Percentiles rank a stretch among this genome's conserved stretches.
phyloP scores from a whole-genome alignment of 2,113 vertebrate genomes.

The Holacanthus passer region DNA sequence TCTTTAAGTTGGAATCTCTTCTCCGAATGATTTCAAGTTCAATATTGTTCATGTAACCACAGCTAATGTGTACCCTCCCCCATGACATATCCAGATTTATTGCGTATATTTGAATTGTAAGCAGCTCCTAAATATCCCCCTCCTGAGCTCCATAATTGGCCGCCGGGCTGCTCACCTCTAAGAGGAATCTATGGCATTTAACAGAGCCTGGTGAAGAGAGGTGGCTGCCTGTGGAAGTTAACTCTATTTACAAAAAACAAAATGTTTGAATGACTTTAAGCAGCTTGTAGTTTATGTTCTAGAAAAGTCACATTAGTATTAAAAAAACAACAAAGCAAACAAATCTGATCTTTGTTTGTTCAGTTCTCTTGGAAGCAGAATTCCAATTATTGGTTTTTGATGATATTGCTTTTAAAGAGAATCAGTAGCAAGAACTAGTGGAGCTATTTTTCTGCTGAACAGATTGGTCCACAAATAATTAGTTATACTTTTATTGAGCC shows the following conservation, averaged over 20 bases:
- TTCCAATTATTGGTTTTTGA: not conserved
- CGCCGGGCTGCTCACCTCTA: constrained; percentile 20
- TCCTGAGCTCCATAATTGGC: constrained; percentile 1
- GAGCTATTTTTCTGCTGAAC: not conserved
- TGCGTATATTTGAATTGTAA: constrained; percentile 48
- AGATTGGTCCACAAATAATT: constrained; percentile 7
- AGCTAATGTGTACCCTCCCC: constrained; percentile 16
- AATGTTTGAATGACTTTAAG: not conserved
- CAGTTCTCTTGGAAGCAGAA: not conserved
- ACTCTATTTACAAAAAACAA: not conserved
- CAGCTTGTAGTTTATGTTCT: not conserved
- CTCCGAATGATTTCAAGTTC: too few species aligned
- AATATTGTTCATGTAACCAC: too few species aligned
- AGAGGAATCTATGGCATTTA: constrained; percentile 68
- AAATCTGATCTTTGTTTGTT: not conserved
- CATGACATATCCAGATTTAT: constrained; percentile 13
- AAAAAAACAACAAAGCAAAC: not conserved
- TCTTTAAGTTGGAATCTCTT: too few species aligned
- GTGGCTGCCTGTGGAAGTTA: not conserved
- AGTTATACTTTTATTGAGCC: not conserved
- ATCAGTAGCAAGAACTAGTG: not conserved
- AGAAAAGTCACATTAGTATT: not conserved
- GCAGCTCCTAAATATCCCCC: constrained; percentile 25
- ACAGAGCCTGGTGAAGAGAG: constrained; percentile 46
- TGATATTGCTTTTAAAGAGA: not conserved